Evolutionary conservation across 2,113 vertebrate genomes (phyloP).

Genomic region (Petrocephalus zakoni): DNA sequence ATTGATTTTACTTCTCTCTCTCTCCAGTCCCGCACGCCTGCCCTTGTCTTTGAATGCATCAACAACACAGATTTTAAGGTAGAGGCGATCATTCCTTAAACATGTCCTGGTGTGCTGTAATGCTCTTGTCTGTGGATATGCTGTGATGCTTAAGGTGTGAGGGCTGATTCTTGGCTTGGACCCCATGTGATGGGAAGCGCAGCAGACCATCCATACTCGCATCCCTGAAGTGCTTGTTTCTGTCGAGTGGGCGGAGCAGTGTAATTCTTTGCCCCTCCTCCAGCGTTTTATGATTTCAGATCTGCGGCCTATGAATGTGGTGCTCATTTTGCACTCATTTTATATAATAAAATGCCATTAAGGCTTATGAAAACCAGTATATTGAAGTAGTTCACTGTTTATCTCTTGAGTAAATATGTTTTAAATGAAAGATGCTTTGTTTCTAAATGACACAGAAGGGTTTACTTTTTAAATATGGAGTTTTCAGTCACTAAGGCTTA

Average conservation of each 20-base stretch:
- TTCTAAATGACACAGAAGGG: background rate
- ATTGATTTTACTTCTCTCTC: conserved; percentile 35
- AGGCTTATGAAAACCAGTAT: no score
- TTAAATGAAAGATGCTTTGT: no score
- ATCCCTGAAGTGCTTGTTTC: background rate
- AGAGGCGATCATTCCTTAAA: conserved; percentile 43
- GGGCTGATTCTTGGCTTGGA: background rate
- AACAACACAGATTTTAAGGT: conserved; percentile 99
- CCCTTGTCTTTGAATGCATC: conserved; percentile 98
- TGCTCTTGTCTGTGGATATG: background rate
- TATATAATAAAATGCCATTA: no score
- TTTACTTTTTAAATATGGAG: background rate
- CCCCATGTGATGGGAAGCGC: background rate
- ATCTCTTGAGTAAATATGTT: no score
- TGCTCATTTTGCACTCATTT: background rate
- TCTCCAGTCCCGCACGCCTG: conserved; percentile 93
- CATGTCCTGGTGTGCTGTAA: conserved; percentile 18
- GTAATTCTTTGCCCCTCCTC: background rate
- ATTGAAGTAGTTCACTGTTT: no score
- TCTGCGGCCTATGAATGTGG: background rate
- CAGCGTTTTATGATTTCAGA: background rate
- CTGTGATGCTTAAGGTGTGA: background rate
- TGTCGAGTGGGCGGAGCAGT: background rate
- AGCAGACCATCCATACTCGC: background rate
- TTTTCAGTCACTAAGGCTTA: background rate